Conservation (phyloP, 2,113 vertebrate species). For the Platysteira castanea region DNA sequence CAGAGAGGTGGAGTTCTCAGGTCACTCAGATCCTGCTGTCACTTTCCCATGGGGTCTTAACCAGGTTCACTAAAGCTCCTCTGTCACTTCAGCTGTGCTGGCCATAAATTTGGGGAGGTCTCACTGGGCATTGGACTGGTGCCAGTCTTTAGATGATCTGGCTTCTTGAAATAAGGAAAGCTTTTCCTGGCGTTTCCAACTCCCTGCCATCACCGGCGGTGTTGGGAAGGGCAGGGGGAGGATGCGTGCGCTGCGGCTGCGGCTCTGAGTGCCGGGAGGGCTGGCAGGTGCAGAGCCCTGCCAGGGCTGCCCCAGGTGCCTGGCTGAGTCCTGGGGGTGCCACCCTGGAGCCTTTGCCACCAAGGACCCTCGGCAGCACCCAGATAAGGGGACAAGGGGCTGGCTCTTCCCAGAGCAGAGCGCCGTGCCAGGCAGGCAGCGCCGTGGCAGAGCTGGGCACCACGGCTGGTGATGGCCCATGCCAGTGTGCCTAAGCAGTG, state of each 20-base stretch:
- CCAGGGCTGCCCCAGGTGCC: rapidly evolving
- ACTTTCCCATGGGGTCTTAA: background rate
- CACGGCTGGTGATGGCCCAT: rapidly evolving
- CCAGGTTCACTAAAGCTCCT: background rate
- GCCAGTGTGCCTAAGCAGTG: rapidly evolving
- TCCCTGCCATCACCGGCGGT: background rate
- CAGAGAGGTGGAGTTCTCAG: background rate
- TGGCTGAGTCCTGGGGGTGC: background rate
- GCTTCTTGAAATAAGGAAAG: background rate
- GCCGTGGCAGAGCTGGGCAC: background rate
- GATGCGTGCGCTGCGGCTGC: background rate
- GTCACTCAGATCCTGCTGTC: background rate
- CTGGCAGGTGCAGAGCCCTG: background rate
- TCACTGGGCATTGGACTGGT: background rate
- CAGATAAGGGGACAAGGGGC: background rate
- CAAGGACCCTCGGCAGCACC: background rate
- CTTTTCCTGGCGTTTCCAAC: background rate
- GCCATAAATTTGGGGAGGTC: slow-evolving; percentile 7
- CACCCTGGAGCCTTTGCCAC: rapidly evolving
- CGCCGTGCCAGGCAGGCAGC: rapidly evolving
- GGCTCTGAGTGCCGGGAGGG: background rate
- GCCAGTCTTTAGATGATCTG: background rate
- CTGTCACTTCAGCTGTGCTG: background rate
- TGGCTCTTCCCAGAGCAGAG: background rate
- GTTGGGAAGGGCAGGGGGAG: background rate